phyloP scores from a whole-genome alignment of 2,888 invertebrate genomes.

The Alloscopus bannaensis region DNA sequence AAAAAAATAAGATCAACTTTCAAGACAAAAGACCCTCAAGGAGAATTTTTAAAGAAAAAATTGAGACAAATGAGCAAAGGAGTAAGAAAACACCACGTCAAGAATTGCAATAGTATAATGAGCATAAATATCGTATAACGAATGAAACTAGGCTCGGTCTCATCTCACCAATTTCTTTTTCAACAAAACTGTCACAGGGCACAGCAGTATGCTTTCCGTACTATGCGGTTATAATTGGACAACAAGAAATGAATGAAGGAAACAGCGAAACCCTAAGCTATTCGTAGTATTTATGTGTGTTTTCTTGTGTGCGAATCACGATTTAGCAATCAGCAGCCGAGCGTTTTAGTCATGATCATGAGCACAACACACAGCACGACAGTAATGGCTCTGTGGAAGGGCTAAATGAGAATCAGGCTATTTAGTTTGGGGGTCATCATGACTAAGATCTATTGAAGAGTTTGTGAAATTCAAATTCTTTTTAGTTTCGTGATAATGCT shows the following conservation, averaged over 20 bases:
- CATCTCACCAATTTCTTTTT: slow-evolving; percentile 32
- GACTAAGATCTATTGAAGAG: slow-evolving; percentile 30
- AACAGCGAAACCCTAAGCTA: slow-evolving; percentile 13
- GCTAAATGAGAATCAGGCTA: slow-evolving; percentile 43
- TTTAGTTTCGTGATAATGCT: slow-evolving; percentile 16
- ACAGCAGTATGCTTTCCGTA: slow-evolving; percentile 42
- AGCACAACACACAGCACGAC: slow-evolving; percentile 52
- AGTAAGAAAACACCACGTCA: background rate
- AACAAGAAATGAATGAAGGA: slow-evolving; percentile 31
- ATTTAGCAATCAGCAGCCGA: slow-evolving; percentile 55
- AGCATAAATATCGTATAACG: slow-evolving; percentile 9
- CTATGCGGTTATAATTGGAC: slow-evolving; percentile 37
- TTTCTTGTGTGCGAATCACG: slow-evolving; percentile 49
- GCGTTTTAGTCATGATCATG: slow-evolving; percentile 48
- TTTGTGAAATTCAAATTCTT: slow-evolving; percentile 12
- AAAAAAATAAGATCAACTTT: slow-evolving; percentile 23
- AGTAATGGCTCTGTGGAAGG: slow-evolving; percentile 43
- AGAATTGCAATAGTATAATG: slow-evolving; percentile 5
- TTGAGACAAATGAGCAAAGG: background rate
- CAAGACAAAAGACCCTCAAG: slow-evolving; percentile 22
- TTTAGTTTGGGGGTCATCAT: slow-evolving; percentile 51
- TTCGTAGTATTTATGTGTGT: too few relatives aligned
- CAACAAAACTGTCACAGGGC: slow-evolving; percentile 51
- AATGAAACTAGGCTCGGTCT: slow-evolving; percentile 32
- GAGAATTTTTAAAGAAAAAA: background rate